These are phyloP conservation scores for Amitus sp. DNA, from an alignment of 2,888 invertebrate genomes.

Conservation along the genomic window DNA sequence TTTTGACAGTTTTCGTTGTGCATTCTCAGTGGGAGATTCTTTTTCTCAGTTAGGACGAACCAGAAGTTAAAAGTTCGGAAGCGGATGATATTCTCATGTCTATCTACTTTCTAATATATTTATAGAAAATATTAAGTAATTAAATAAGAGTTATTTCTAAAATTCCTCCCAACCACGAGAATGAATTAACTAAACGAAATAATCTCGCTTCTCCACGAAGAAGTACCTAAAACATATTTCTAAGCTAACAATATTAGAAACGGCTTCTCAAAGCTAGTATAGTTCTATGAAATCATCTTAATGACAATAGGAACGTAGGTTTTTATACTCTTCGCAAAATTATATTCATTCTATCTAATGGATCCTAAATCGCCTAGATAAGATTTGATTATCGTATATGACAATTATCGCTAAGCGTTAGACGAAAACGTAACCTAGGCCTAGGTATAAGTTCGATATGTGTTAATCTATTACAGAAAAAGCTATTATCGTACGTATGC, in stretches of 20 bases:
- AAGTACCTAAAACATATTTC: constrained; percentile 57
- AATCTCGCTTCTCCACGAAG: constrained; percentile 51
- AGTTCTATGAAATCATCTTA: constrained; percentile 53
- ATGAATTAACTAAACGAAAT: constrained; percentile 7
- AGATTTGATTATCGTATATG: constrained; percentile 42
- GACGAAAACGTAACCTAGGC: constrained; percentile 46
- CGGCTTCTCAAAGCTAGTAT: constrained; percentile 55
- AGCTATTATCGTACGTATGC: constrained; percentile 53
- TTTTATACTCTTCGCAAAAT: constrained; percentile 52
- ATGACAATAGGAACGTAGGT: constrained; percentile 55
- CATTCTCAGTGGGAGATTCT: constrained; percentile 54
- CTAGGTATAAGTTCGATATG: constrained; percentile 51
- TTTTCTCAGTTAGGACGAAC: constrained; percentile 7
- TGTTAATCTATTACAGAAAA: constrained; percentile 60
- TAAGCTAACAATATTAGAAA: constrained; percentile 58
- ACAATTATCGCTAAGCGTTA: constrained; percentile 44
- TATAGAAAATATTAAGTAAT: too few relatives aligned
- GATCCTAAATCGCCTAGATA: constrained; percentile 57
- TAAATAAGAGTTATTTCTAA: too few relatives aligned
- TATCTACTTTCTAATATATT: too few relatives aligned
- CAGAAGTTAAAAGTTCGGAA: constrained; percentile 12
- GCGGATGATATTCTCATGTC: too few relatives aligned
- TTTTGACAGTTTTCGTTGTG: constrained; percentile 56
- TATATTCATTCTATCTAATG: constrained; percentile 60
- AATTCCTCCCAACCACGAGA: constrained; percentile 24